Conservation (phyloP, 2,113 vertebrate genomes). For the Datnioides undecimradiatus region DNA sequence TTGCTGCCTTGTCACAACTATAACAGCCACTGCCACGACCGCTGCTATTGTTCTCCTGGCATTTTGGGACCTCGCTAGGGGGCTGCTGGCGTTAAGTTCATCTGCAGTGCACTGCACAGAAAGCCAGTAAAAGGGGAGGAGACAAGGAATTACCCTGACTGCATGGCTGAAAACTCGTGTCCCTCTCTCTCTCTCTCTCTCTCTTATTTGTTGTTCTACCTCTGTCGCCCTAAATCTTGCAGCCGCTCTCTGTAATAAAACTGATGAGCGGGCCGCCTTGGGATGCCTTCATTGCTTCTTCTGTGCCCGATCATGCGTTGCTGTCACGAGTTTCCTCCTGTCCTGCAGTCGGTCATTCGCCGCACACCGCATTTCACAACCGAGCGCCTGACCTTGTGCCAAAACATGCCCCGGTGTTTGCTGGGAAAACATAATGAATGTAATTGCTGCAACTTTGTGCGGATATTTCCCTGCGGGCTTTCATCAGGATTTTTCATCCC, state of each 20-base stretch:
- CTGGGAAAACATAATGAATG: constrained; percentile 30
- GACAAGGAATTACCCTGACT: constrained; percentile 40
- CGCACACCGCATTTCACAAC: neutral
- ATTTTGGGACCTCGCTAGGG: constrained; percentile 33
- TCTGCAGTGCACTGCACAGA: constrained; percentile 31
- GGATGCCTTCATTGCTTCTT: neutral
- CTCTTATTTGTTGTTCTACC: constrained; percentile 44
- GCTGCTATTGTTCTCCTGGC: constrained; percentile 50
- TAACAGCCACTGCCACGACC: constrained; percentile 31
- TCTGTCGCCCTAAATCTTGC: constrained; percentile 47
- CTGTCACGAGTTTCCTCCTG: neutral
- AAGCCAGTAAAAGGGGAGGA: constrained; percentile 31
- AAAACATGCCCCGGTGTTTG: neutral
- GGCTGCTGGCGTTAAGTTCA: constrained; percentile 51
- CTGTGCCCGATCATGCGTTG: constrained; percentile 8
- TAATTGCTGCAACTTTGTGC: constrained; percentile 34
- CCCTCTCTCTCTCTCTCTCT: constrained; percentile 8
- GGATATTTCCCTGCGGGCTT: constrained; percentile 32
- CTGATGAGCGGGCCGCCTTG: neutral
- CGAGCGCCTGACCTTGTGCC: constrained; percentile 8
- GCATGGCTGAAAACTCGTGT: constrained; percentile 26
- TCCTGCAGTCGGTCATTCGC: neutral
- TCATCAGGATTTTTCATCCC: constrained; percentile 58
- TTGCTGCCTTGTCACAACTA: constrained; percentile 55
- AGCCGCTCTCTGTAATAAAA: constrained; percentile 28